Conservation (phyloP, 2,113 vertebrate genomes). For the Phalacrocorax brasilianus region DNA sequence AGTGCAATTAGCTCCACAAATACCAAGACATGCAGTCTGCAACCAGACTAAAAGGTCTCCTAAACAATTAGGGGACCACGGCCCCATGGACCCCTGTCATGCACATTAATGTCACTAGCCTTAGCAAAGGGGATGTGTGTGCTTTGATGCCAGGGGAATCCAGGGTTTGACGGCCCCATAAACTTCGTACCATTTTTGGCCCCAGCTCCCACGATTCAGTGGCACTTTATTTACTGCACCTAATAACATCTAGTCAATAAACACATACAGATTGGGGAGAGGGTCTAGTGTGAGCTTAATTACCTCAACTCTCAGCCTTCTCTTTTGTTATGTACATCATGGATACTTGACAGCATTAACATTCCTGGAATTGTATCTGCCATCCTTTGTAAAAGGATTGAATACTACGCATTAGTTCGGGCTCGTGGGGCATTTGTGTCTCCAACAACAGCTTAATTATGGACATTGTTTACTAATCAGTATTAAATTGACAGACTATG, state of each 20-base stretch:
- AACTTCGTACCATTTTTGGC: slow-evolving; percentile 36
- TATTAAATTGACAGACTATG: slow-evolving; percentile 76
- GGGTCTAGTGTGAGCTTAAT: slow-evolving; percentile 68
- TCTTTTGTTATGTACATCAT: slow-evolving; percentile 69
- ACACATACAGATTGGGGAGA: slow-evolving; percentile 59
- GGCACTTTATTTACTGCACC: slow-evolving; percentile 72
- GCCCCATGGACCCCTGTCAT: slow-evolving; percentile 79
- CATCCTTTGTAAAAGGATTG: slow-evolving; percentile 76
- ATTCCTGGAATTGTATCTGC: slow-evolving; percentile 81
- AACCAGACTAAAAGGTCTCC: slow-evolving; percentile 79
- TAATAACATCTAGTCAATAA: slow-evolving; percentile 70
- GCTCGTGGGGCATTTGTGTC: slow-evolving; percentile 76
- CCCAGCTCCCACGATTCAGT: slow-evolving; percentile 37
- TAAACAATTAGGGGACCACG: slow-evolving; percentile 73
- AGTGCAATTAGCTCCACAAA: slow-evolving; percentile 77
- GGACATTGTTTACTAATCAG: slow-evolving; percentile 83
- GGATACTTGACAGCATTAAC: slow-evolving; percentile 81
- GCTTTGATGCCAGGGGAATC: slow-evolving; percentile 76
- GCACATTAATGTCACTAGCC: slow-evolving; percentile 76
- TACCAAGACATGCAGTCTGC: slow-evolving; percentile 78
- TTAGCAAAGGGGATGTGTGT: slow-evolving; percentile 59
- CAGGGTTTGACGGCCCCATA: slow-evolving; percentile 48
- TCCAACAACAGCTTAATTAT: slow-evolving; percentile 79
- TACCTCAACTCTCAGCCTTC: slow-evolving; percentile 69
- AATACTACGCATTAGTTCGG: slow-evolving; percentile 75